Percentiles rank a stretch among this genome's conserved stretches.
These are phyloP conservation scores for Tangara arthus DNA, from an alignment of 2,797 vertebrate species.

Conservation along the genomic window DNA sequence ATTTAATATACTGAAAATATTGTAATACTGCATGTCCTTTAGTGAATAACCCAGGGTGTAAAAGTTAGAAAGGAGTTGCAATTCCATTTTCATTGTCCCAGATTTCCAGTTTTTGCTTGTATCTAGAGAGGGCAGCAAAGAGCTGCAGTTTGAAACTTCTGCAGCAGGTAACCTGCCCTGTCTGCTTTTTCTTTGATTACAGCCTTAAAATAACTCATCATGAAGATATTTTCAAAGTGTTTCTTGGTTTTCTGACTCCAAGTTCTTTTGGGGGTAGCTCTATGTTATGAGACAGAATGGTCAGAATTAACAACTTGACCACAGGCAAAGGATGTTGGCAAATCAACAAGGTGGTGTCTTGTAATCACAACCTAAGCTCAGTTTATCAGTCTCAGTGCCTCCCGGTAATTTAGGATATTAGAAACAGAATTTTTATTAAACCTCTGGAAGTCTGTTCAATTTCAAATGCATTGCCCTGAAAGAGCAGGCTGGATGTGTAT, in stretches of 20 bases:
- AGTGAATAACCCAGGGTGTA: not conserved
- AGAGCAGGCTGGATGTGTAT: not conserved
- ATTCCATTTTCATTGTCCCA: not conserved
- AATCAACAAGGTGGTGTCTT: not conserved
- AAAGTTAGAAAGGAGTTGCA: not conserved
- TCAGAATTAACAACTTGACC: constrained; percentile 24
- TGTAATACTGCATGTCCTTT: not conserved
- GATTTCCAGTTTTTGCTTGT: not conserved
- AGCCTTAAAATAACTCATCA: not conserved
- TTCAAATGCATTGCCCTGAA: not conserved
- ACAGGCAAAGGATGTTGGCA: not conserved
- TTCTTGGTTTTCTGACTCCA: not conserved
- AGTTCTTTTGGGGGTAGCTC: not conserved
- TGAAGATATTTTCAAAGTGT: not conserved
- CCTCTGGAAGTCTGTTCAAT: not conserved
- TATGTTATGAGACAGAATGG: not conserved
- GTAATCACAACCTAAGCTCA: not conserved
- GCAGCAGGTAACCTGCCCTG: not conserved
- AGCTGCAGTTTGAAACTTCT: constrained; percentile 54
- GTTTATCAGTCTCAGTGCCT: not conserved
- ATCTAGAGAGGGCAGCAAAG: constrained; percentile 80
- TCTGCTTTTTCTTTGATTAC: not conserved
- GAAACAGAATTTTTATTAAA: constrained; percentile 52
- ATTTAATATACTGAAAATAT: not conserved
- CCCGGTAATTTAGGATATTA: constrained; percentile 40